phyloP scores from a whole-genome alignment of 2,888 invertebrate genomes.

The Ptychoptera albimana region DNA sequence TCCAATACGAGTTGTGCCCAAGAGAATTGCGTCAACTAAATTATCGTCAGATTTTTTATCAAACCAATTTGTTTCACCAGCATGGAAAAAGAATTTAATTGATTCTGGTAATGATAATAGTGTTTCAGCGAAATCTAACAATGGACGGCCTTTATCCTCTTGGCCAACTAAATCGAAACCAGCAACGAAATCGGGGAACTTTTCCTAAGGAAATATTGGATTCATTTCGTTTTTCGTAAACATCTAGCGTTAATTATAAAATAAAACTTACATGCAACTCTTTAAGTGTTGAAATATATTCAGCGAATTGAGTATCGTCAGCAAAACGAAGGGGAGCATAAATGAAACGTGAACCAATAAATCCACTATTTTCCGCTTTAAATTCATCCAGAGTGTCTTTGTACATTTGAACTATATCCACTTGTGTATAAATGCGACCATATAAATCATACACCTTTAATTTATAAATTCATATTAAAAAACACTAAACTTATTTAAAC shows the following conservation, averaged over 20 bases:
- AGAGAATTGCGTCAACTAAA: constrained; percentile 51
- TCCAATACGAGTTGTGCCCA: constrained; percentile 60
- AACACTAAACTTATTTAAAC: no score
- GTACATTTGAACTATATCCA: constrained; percentile 42
- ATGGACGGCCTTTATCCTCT: constrained; percentile 51
- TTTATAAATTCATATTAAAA: not conserved
- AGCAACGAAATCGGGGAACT: constrained; percentile 47
- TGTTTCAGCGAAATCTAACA: constrained; percentile 42
- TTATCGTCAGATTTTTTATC: constrained; percentile 51
- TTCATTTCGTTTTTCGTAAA: constrained; percentile 16
- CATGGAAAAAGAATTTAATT: constrained; percentile 59
- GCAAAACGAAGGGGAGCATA: constrained; percentile 44
- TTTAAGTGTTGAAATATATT: constrained; percentile 29
- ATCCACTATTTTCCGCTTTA: constrained; percentile 40
- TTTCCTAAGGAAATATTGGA: constrained; percentile 24
- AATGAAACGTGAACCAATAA: constrained; percentile 50
- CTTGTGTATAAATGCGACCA: constrained; percentile 36
- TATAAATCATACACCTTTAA: constrained; percentile 44
- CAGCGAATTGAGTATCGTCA: constrained; percentile 23
- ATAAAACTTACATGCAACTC: constrained; percentile 18
- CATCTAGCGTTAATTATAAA: not conserved
- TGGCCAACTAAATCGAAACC: constrained; percentile 73
- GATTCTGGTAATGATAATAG: constrained; percentile 33
- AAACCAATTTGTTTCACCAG: constrained; percentile 68
- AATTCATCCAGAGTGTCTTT: constrained; percentile 40